Evolutionary conservation across 1,140 invertebrate species (phyloP).

Genomic region (Agrypnia vestita): DNA sequence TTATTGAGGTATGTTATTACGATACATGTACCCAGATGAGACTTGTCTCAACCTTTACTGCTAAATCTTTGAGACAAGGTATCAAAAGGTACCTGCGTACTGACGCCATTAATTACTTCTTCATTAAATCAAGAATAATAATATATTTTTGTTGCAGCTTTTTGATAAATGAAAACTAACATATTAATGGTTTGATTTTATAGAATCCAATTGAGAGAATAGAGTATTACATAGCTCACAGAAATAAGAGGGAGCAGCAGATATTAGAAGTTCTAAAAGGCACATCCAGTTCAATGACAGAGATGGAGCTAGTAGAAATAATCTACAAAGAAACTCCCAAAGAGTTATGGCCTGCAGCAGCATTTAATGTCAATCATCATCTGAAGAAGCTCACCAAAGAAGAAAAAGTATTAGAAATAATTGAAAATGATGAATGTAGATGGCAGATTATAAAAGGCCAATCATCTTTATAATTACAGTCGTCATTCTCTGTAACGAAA

Average conservation of each 20-base stretch:
- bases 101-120: not conserved
- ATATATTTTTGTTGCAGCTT: not conserved
- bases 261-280: slow-evolving; percentile 83
- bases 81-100: too few species aligned
- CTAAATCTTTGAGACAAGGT: not conserved
- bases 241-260: slow-evolving; percentile 87
- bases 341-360: slow-evolving; percentile 83
- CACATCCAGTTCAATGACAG: slow-evolving; percentile 73
- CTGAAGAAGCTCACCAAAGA: slow-evolving; percentile 90
- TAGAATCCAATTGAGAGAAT: slow-evolving; percentile 82
- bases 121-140: not conserved
- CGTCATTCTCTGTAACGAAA: too few species aligned
- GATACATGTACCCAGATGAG: too few species aligned
- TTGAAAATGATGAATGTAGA: slow-evolving; percentile 65
- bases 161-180: not conserved
- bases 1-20: slow-evolving; percentile 77
- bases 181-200: slow-evolving; percentile 60
- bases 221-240: slow-evolving; percentile 90
- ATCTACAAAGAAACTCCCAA: slow-evolving; percentile 87
- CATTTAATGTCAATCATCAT: slow-evolving; percentile 89
- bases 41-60: too few species aligned
- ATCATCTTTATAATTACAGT: slow-evolving; percentile 32
- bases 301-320: slow-evolving; percentile 86
- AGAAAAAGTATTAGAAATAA: slow-evolving; percentile 73
- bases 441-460: slow-evolving; percentile 61